A percentile compares a stretch with the other conserved stretches of the same genome.
These are phyloP conservation scores for Barbus barbus DNA, from an alignment of 2,113 vertebrate genomes.

Conservation along the genomic window DNA sequence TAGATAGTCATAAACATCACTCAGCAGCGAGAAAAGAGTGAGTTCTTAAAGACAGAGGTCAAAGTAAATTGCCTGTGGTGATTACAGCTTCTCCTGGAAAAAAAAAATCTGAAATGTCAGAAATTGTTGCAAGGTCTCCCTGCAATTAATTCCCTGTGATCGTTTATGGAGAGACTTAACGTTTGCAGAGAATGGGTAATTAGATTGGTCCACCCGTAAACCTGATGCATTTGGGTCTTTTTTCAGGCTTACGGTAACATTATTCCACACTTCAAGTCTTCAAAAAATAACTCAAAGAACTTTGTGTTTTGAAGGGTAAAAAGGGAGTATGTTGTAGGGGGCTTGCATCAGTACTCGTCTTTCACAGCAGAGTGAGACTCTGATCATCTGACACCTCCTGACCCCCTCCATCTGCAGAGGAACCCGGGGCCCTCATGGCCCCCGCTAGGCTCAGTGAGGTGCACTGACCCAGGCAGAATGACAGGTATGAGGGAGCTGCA, in stretches of 20 bases:
- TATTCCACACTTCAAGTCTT: neutral
- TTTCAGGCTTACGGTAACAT: neutral
- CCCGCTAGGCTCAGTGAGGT: slow-evolving; percentile 59
- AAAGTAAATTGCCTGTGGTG: slow-evolving; percentile 29
- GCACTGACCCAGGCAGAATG: slow-evolving; percentile 34
- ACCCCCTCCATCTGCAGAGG: slow-evolving; percentile 24
- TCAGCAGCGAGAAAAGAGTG: neutral
- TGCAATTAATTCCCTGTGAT: slow-evolving; percentile 48
- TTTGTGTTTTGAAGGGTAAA: slow-evolving; percentile 7
- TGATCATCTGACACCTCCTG: slow-evolving; percentile 12
- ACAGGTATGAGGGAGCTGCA: slow-evolving; percentile 19
- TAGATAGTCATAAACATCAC: slow-evolving; percentile 16
- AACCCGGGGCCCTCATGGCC: slow-evolving; percentile 35
- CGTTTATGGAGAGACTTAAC: slow-evolving; percentile 36
- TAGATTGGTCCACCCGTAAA: slow-evolving; percentile 38
- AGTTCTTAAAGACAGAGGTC: neutral
- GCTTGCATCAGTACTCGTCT: neutral
- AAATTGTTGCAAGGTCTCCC: slow-evolving; percentile 41
- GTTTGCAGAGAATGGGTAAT: slow-evolving; percentile 48
- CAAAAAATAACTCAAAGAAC: neutral
- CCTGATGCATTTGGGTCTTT: slow-evolving; percentile 9
- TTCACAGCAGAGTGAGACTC: slow-evolving; percentile 32
- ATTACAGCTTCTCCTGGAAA: slow-evolving; percentile 43
- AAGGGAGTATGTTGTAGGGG: neutral
- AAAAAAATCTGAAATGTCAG: slow-evolving; percentile 52